phyloP scores from a whole-genome alignment of 1,140 invertebrate species.

The Aphidius ervi region DNA sequence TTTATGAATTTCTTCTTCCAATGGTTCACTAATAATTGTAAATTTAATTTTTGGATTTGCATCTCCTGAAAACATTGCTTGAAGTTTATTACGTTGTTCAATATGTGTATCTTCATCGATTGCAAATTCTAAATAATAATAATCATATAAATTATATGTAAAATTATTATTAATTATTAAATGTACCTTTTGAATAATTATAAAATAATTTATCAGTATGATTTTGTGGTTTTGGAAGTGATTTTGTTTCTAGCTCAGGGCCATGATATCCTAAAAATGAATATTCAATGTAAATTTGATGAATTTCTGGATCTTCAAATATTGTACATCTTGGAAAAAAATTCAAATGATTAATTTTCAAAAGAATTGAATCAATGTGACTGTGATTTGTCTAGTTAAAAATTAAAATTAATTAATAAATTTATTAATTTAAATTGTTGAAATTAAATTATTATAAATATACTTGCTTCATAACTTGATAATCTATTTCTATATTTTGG shows the following conservation, averaged over 20 bases:
- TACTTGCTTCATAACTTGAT: constrained; percentile 7
- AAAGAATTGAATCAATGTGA: constrained; percentile 14
- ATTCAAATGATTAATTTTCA: constrained; percentile 22
- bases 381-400: constrained; percentile 2
- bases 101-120: constrained; percentile 31
- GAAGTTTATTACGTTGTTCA: constrained; percentile 30
- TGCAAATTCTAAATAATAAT: constrained; percentile 33
- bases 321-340: constrained; percentile 17
- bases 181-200: constrained; percentile 25
- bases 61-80: constrained; percentile 33
- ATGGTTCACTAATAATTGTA: constrained; percentile 39
- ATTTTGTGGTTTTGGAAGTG: constrained; percentile 22
- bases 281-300: constrained; percentile 27
- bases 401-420: constrained; percentile 1
- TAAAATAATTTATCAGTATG: constrained; percentile 15
- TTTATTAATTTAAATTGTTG: not conserved
- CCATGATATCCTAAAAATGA: constrained; percentile 26
- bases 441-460: constrained; percentile 2
- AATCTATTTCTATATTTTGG: constrained; percentile 9
- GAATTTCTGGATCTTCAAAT: constrained; percentile 23
- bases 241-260: constrained; percentile 23
- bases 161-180: constrained; percentile 5
- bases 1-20: constrained; percentile 30
- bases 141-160: not conserved
- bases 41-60: constrained; percentile 38